Evolutionary conservation across 2,888 invertebrate species (phyloP).

Genomic region (Mesorhabditis belari): DNA sequence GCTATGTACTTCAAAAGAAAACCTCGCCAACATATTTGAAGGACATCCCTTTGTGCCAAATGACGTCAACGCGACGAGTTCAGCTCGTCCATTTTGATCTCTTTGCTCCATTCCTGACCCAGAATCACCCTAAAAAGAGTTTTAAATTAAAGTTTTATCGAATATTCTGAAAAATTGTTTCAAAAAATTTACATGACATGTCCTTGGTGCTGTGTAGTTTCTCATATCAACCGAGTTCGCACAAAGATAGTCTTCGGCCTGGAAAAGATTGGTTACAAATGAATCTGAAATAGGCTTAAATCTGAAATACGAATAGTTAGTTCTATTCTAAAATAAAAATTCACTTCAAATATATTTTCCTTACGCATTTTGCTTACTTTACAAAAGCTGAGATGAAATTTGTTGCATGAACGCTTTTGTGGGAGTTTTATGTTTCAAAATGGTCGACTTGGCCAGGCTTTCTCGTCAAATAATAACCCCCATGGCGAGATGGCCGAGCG

Average conservation of each 20-base stretch:
- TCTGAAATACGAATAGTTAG: no score
- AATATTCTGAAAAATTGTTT: neutral
- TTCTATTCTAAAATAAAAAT: no score
- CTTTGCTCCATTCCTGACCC: conserved; percentile 45
- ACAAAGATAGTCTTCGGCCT: conserved; percentile 42
- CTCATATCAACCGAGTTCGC: conserved; percentile 40
- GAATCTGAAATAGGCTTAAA: no score
- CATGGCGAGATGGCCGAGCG: conserved; percentile 67
- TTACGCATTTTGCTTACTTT: no score
- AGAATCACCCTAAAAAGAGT: conserved; percentile 39
- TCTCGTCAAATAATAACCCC: no score
- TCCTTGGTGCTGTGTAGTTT: conserved; percentile 37
- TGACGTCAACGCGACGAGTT: conserved; percentile 44
- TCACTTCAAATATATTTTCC: no score
- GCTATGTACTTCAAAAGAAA: no score
- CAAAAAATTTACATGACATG: conserved; percentile 36
- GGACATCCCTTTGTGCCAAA: conserved; percentile 51
- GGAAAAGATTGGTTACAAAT: neutral
- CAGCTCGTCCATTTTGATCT: conserved; percentile 27
- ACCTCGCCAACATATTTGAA: conserved; percentile 46
- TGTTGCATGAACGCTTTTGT: no score
- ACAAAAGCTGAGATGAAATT: no score
- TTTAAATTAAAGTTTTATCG: neutral
- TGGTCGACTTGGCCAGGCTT: no score
- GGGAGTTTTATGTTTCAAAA: no score